Evolutionary conservation across 2,888 invertebrate genomes (phyloP).

Genomic region (Leptinotarsa juncta): DNA sequence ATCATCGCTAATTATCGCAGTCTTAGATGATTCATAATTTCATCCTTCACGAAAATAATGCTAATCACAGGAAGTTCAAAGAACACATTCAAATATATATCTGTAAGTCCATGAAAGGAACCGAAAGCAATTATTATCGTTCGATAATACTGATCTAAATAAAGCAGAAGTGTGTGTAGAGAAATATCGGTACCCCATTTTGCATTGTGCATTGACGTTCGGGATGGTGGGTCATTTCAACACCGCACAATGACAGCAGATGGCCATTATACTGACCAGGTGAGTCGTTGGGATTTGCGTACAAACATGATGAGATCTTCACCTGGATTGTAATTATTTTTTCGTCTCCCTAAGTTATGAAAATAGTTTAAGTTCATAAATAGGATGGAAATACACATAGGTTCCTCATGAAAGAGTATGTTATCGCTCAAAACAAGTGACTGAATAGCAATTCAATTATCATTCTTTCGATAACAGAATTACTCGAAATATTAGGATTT

Average conservation of each 20-base stretch:
- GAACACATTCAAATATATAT: not conserved
- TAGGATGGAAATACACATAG: not conserved
- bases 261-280: constrained; percentile 61
- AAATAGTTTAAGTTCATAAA: not conserved
- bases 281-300: constrained; percentile 56
- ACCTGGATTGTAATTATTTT: constrained; percentile 37
- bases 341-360: not conserved
- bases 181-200: constrained; percentile 52
- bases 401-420: not conserved
- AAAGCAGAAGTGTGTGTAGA: constrained; percentile 23
- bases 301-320: constrained; percentile 50
- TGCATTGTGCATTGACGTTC: constrained; percentile 43
- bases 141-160: constrained; percentile 20
- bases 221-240: constrained; percentile 60
- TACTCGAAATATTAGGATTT: too few species aligned
- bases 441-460: too few species aligned
- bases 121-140: not conserved
- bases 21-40: too few species aligned
- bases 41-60: too few species aligned
- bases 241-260: constrained; percentile 64
- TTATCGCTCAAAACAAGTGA: too few species aligned
- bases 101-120: not conserved
- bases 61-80: too few species aligned
- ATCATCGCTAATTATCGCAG: too few species aligned
- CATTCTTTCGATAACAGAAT: too few species aligned